Evolutionary conservation across 2,888 invertebrate genomes (phyloP).

Genomic region (Argyresthia albistria): DNA sequence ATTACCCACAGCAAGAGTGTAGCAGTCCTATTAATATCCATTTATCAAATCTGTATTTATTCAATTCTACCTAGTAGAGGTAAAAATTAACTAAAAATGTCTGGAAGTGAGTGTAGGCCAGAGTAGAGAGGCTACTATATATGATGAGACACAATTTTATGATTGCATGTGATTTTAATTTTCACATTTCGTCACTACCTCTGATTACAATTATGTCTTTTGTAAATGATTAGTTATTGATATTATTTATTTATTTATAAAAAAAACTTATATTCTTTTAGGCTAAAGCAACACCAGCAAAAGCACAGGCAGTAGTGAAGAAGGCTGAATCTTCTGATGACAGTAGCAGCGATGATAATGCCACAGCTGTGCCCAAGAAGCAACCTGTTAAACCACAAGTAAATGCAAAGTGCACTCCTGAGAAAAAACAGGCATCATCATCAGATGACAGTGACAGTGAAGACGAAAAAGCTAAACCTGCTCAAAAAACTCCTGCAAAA

Average conservation of each 20-base stretch:
- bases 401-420: slow-evolving; percentile 13
- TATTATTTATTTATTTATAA: background rate
- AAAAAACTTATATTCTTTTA: background rate
- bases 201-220: slow-evolving; percentile 3
- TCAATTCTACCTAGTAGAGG: background rate
- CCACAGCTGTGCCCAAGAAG: slow-evolving; percentile 11
- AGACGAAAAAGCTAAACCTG: slow-evolving; percentile 19
- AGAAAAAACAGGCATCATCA: slow-evolving; percentile 30
- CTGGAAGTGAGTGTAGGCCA: background rate
- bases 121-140: background rate
- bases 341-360: slow-evolving; percentile 33
- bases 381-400: slow-evolving; percentile 10
- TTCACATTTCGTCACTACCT: slow-evolving; percentile 10
- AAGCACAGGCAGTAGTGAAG: background rate
- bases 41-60: too few species aligned
- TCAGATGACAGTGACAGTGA: slow-evolving; percentile 32
- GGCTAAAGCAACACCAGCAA: background rate
- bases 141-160: slow-evolving; percentile 6
- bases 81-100: background rate
- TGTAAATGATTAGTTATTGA: background rate
- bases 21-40: too few species aligned
- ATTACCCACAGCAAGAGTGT: background rate
- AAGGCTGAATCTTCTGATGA: slow-evolving; percentile 35
- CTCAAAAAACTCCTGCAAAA: slow-evolving; percentile 24
- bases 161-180: slow-evolving; percentile 8